These are phyloP conservation scores for Noctilio leporinus DNA, from an alignment of 2,113 vertebrate species.

Conservation along the genomic window DNA sequence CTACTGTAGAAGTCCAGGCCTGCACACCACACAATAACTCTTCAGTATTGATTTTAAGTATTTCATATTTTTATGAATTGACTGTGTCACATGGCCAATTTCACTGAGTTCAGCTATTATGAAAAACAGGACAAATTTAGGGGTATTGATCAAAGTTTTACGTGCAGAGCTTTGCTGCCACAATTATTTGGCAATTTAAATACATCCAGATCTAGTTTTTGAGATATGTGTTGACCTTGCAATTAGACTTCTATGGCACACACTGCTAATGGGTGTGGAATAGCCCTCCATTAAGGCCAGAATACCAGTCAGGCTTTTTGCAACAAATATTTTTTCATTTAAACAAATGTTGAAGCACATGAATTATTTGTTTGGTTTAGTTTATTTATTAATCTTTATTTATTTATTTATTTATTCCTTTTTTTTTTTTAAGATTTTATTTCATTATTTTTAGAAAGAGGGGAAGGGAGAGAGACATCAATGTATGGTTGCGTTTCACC, in stretches of 20 bases:
- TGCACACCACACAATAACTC: not conserved
- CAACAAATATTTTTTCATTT: not conserved
- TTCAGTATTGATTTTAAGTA: not conserved
- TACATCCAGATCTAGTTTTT: not conserved
- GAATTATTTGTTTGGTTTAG: too few relatives aligned
- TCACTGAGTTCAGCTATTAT: not conserved
- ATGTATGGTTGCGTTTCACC: too few relatives aligned
- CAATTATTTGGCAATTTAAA: not conserved
- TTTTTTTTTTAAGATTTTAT: too few relatives aligned
- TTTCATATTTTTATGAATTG: slow-evolving; percentile 6
- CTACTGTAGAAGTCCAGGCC: not conserved
- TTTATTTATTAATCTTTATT: too few relatives aligned
- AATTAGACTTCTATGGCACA: not conserved
- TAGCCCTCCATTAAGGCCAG: not conserved
- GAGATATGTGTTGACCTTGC: not conserved
- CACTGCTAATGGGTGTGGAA: not conserved
- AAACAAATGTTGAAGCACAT: not conserved
- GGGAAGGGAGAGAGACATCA: too few relatives aligned
- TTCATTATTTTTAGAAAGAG: too few relatives aligned
- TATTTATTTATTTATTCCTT: too few relatives aligned
- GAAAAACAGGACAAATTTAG: not conserved
- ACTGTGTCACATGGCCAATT: not conserved
- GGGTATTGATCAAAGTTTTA: not conserved
- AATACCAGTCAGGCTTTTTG: not conserved
- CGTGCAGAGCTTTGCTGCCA: not conserved